Evolutionary conservation across 2,113 vertebrate species (phyloP), one percentile per base, ranked within the genome.

Genomic region (Podocnemis expansa): DNA sequence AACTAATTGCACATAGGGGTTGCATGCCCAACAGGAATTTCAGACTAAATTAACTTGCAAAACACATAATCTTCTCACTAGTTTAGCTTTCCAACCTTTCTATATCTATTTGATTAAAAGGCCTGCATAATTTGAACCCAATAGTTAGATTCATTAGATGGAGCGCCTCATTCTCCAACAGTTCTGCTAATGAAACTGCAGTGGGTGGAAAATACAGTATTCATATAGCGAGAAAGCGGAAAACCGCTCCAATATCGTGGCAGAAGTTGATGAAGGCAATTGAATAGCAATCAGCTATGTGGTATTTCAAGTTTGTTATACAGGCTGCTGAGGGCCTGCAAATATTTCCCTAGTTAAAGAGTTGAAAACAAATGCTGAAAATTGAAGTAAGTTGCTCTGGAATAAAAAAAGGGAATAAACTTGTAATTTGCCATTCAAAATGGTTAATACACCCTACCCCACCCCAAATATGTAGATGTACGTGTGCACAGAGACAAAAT

Each of bases 31-130:
- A 13, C 17, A 56, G 93, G 78, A 87, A 45, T 89, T 89, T 38
- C 67, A 84, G 84, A 92, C 91, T 38, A 78, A 82, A 88, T 10
- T 54, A 94, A 90, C 95, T 93, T 87, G 92, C 90, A 78, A 87
- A 96, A 93, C 93, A 88, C 93, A 95, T 80, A 88, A 91, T 0
- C 79, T 82, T 58, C 67, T 91, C 95, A 93, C 82, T 70, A 63
- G 94, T 63, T 43, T 96, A 89, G 95, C 1, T 2, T 79, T 91
- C 93, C 93, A 94, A 94, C 89, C 95, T 93, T 93, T 94, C 94
- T 87, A 83, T 84, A 94, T 92, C 97, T 95, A 88, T 96, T 97
- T 98, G 97, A 98, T 98, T 96, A 97, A 96, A 96, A 97, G 89
- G 89, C 89, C 95, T 89, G 94, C 95, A 91, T 94, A 94, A 90